Evolutionary conservation across 2,797 vertebrate species (phyloP).

Genomic region (Paguma larvata): DNA sequence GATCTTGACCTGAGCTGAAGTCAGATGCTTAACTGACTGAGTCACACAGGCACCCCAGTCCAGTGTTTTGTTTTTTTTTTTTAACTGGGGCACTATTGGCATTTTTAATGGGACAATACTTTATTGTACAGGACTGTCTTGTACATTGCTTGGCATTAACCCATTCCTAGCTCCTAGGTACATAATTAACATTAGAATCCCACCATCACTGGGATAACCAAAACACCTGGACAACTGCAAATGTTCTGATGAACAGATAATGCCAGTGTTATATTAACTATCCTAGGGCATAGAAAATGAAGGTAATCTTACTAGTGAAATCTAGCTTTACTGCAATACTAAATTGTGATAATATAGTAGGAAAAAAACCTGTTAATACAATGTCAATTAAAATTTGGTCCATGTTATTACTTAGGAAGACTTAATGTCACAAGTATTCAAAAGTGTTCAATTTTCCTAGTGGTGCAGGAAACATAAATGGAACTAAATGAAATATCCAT

Average conservation of each 20-base stretch:
- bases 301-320: neutral
- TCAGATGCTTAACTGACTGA: too few species aligned
- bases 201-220: neutral
- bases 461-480: neutral
- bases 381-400: neutral
- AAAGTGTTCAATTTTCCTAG: neutral
- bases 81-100: neutral
- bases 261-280: neutral
- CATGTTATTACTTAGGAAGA: neutral
- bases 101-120: neutral
- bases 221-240: neutral
- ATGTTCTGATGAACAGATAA: neutral
- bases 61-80: slow-evolving; percentile 15
- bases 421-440: neutral
- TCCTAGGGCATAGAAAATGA: neutral
- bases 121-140: neutral
- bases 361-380: neutral
- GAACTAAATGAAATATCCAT: neutral
- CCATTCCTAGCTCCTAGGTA: neutral
- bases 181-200: neutral
- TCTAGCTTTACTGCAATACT: slow-evolving; percentile 17
- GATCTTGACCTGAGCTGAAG: too few species aligned
- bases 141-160: neutral
- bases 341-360: neutral
- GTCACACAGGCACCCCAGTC: too few species aligned